Base-by-base conservation (phyloP, 2,113 vertebrate genomes). In the Strix aluco region DNA sequence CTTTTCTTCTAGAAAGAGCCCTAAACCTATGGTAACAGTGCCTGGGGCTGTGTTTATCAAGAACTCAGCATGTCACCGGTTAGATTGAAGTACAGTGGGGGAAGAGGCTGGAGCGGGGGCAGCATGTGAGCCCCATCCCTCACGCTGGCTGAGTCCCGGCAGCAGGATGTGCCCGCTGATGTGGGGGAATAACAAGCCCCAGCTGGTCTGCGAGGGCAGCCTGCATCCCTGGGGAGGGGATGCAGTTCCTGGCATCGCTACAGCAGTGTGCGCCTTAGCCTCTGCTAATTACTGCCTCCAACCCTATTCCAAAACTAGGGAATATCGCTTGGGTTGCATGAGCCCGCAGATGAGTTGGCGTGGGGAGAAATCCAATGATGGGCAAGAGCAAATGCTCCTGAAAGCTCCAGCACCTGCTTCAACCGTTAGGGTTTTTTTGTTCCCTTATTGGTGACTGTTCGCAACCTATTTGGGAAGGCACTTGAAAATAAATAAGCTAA, bases 401-500 rank as follows among this genome's bases (percentile, higher is more conserved):
- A 77, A 92, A 93, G 77, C 88, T 73, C 63, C 59, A 77, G 46
- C 38, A 4, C 51, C 42, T 1, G 2, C 47, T 88, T 58, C 30
- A 46, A 91, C 86, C 11, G 0, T 42, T 73, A 71, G 25, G 21
- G 25, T 13, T 61, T 61, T 84, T 30, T 66, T 30, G 57, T 63
- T 86, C 63, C 47, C 52, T 49, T 18, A 1, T 9, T 54, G 87
- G 32, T 88, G 66, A 32, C n/a, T 20, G 6, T 93, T 95, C 70
- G 3, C 85, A 96, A 49, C 73, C 81, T 85, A 10, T 57, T 93
- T 86, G 91, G 57, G 93, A 93, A 75, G 10, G 94, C 89, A 69
- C 47, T 90, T 84, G 66, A 91, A 74, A 74, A 63, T 81, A 94
- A 95, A 95, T 34, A 30, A 97, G 95, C 92, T 96, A 90, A 93